Conservation (phyloP, 2,888 invertebrate species). For the Melinopterus prodromus region DNA sequence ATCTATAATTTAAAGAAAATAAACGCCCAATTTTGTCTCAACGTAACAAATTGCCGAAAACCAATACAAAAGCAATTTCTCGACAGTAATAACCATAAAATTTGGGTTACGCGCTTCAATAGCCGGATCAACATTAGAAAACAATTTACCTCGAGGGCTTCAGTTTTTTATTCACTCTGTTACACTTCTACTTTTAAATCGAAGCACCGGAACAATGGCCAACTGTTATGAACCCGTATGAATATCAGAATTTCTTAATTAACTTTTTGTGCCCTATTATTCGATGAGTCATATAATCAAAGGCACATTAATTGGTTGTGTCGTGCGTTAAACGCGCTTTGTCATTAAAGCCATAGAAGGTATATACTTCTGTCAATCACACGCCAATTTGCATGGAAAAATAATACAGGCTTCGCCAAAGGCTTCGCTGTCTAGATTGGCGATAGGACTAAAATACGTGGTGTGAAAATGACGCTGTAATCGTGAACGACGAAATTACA, state of each 20-base stretch:
- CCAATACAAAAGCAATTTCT: not conserved
- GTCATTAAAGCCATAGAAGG: not conserved
- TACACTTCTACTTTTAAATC: not conserved
- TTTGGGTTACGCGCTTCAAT: not conserved
- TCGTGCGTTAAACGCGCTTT: not conserved
- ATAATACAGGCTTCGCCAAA: not conserved
- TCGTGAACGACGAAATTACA: not conserved
- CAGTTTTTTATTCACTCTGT: not conserved
- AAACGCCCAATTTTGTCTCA: not conserved
- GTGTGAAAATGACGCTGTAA: not conserved
- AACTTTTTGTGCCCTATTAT: not conserved
- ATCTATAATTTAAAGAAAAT: not conserved
- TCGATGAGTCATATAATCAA: constrained; percentile 4
- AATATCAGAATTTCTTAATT: not conserved
- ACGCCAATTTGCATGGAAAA: not conserved
- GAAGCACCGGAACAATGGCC: not conserved
- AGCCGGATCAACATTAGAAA: not conserved
- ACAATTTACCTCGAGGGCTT: not conserved
- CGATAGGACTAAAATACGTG: not conserved
- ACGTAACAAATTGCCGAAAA: not conserved
- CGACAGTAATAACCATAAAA: not conserved
- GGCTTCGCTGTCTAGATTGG: not conserved
- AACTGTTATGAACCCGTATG: not conserved
- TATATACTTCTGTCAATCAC: not conserved
- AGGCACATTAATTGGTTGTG: not conserved